Base-by-base conservation (phyloP, 1,140 invertebrate genomes). In the Apolygus lucorum region DNA sequence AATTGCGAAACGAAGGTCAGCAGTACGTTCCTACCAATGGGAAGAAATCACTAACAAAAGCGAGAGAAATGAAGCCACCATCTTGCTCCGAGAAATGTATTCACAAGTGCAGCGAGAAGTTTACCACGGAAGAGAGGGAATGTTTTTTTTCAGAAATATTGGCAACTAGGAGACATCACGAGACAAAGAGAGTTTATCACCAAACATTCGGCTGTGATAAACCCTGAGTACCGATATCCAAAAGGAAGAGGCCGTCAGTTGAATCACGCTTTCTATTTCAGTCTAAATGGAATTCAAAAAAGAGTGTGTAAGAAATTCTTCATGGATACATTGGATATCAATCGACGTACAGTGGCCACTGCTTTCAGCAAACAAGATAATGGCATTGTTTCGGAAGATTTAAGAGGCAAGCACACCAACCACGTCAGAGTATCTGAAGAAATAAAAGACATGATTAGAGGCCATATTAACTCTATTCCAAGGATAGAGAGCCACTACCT, bases 391-490 rank as follows among this genome's bases (percentile, higher is more conserved):
- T 8, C 70, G 66, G 63, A 42, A 63, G 52, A 72, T 67, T 22
- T 27, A 68, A 25, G 59, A 54, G 63, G 68, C 25, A 72, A 71
- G 70, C 67, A 70, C 52, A 34, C 28, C 17, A 71, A 68, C 25
- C 63, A 70, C 29, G 65, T 27, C 42, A 52, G 52, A 64, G 62
- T 72, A 28, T 21, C 27, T 63, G 68, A 73, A 14, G 22, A n/a
- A 22, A 70, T 70, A 28, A 73, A 70, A 68, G 27, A 65, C n/a
- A 27, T 22, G 2, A 52, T 70, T 34, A 28, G 70, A 29, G 8
- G 67, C 21, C 68, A 70, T 62, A 73, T 73, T 22, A 63, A 73
- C 25, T 63, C 54, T 14, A 73, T 73, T 21, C 70, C 68, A 21
- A 59, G 62, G 52, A 68, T 72, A 1, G 67, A 69, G 54, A 52